Evolutionary conservation across 1,140 invertebrate species (phyloP).

Genomic region (Drosophila biarmipes): DNA sequence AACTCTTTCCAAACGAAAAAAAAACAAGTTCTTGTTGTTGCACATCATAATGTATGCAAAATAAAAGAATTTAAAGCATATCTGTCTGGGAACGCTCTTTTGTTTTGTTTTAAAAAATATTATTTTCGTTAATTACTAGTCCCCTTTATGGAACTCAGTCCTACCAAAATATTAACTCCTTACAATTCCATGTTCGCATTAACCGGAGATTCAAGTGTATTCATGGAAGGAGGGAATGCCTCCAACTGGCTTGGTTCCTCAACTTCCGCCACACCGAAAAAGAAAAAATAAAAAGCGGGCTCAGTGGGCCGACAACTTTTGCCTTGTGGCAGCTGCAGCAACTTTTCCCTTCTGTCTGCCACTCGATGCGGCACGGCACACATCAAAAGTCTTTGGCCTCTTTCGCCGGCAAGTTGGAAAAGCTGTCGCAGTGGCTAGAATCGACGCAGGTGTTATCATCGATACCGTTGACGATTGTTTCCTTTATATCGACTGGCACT

Average conservation of each 20-base stretch:
- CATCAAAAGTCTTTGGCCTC: constrained; percentile 68
- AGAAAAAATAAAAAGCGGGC: constrained; percentile 15
- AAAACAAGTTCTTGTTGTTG: too few relatives aligned
- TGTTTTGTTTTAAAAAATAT: too few relatives aligned
- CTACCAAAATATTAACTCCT: too few relatives aligned
- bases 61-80: too few relatives aligned
- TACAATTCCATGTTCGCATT: not conserved
- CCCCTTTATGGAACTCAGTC: too few relatives aligned
- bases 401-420: constrained; percentile 57
- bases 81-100: too few relatives aligned
- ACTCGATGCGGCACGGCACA: constrained; percentile 76
- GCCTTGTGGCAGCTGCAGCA: constrained; percentile 49
- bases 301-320: constrained; percentile 64
- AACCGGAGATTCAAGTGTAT: constrained; percentile 4
- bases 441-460: constrained; percentile 74
- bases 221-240: not conserved
- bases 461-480: constrained; percentile 78
- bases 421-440: constrained; percentile 69
- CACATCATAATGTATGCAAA: too few relatives aligned
- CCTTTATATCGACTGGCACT: constrained; percentile 64
- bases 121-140: too few relatives aligned
- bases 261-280: constrained; percentile 26
- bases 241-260: constrained; percentile 5
- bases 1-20: too few relatives aligned
- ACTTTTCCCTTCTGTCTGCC: constrained; percentile 56